These are phyloP conservation scores for Lucifuga dentata DNA, from an alignment of 2,113 vertebrate genomes.

Conservation along the genomic window DNA sequence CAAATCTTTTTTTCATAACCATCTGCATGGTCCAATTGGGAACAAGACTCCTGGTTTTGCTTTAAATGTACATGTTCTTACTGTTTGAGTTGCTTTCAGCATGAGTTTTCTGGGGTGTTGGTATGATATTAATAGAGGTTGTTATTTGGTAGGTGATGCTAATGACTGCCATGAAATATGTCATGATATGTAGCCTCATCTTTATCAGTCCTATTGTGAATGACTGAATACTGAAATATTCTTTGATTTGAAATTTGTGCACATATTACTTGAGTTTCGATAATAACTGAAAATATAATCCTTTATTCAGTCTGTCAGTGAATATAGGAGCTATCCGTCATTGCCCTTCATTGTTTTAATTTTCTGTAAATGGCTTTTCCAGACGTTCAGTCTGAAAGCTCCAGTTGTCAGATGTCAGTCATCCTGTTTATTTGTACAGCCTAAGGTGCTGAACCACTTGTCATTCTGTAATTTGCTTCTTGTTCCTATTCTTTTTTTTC, in stretches of 20 bases:
- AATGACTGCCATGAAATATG: too few species aligned
- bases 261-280: not conserved
- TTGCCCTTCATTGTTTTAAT: constrained; percentile 23
- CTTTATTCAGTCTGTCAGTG: constrained; percentile 30
- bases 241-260: constrained; percentile 26
- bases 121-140: too few species aligned
- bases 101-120: too few species aligned
- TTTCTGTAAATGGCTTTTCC: constrained; percentile 45
- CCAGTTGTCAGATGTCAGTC: not conserved
- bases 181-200: too few species aligned
- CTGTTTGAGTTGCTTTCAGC: too few species aligned
- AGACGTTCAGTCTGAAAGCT: not conserved
- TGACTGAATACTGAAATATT: constrained; percentile 43
- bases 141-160: too few species aligned
- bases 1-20: too few species aligned
- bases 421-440: constrained; percentile 10
- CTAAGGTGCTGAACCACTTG: constrained; percentile 1
- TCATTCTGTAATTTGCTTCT: not conserved
- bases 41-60: too few species aligned
- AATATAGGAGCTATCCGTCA: constrained; percentile 34
- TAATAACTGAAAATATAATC: constrained; percentile 21
- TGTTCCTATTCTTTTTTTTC: not conserved
- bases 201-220: constrained; percentile 51
- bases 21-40: too few species aligned
- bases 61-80: too few species aligned